Percentiles rank a stretch among this genome's conserved stretches.
Evolutionary conservation across 2,888 invertebrate species (phyloP).

Genomic region (Mythimna albipuncta): DNA sequence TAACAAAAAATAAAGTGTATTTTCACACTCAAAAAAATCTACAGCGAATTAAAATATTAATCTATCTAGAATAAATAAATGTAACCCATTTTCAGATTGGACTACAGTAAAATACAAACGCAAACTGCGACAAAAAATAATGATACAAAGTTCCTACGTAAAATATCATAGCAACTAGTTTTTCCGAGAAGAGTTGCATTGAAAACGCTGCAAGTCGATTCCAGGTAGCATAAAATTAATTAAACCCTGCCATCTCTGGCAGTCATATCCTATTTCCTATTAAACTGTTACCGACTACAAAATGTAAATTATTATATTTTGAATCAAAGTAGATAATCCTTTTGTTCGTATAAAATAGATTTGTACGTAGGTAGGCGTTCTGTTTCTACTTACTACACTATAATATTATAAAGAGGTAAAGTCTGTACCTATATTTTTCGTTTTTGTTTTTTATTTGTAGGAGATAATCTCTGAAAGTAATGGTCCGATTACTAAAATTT

Average conservation of each 20-base stretch:
- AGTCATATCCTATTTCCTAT: background rate
- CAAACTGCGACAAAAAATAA: background rate
- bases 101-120: background rate
- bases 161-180: constrained; percentile 19
- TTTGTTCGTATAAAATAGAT: background rate
- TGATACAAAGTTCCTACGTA: constrained; percentile 12
- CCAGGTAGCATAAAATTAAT: background rate
- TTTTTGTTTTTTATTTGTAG: too few species aligned
- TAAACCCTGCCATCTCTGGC: background rate
- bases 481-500: too few species aligned
- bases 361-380: background rate
- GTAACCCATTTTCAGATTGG: too few species aligned
- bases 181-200: constrained; percentile 10
- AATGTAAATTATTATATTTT: background rate
- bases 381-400: too few species aligned
- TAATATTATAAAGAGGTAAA: too few species aligned
- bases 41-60: background rate
- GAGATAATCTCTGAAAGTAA: too few species aligned
- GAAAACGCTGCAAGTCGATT: background rate
- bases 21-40: background rate
- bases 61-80: too few species aligned
- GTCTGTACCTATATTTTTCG: too few species aligned
- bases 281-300: background rate
- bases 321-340: background rate
- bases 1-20: too few species aligned